Conservation (phyloP, 2,888 invertebrate species). For the Nesidiocoris tenuis region DNA sequence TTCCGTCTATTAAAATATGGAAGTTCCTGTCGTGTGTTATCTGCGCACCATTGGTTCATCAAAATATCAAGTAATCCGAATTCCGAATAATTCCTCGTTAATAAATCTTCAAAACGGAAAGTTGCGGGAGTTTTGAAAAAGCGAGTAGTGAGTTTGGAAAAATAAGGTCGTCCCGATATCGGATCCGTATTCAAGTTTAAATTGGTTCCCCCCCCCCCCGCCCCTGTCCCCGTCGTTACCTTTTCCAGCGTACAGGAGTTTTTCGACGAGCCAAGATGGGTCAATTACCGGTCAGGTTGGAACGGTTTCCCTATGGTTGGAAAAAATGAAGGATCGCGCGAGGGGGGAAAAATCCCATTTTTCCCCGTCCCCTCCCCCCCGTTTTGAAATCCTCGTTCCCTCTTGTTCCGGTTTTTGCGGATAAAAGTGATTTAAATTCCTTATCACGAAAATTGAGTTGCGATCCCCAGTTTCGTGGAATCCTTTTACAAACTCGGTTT, state of each 20-base stretch:
- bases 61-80: not conserved
- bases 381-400: not conserved
- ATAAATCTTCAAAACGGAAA: not conserved
- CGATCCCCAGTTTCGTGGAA: not conserved
- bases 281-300: constrained; percentile 8
- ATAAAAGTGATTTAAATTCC: constrained; percentile 10
- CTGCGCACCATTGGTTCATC: too few relatives aligned
- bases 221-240: not conserved
- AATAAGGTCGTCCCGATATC: not conserved
- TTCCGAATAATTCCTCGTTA: not conserved
- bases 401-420: not conserved
- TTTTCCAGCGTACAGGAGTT: not conserved
- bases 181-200: not conserved
- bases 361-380: not conserved
- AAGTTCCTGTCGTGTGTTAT: too few relatives aligned
- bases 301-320: not conserved
- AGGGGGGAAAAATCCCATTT: not conserved
- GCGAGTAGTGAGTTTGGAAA: not conserved
- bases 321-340: not conserved
- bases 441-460: constrained; percentile 16
- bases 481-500: constrained; percentile 3
- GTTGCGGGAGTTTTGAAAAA: not conserved
- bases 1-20: too few relatives aligned
- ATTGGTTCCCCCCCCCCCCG: not conserved
- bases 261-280: constrained; percentile 1